Evolutionary conservation across 2,113 vertebrate genomes (phyloP).

Genomic region (Chamaetylas fuelleborni): DNA sequence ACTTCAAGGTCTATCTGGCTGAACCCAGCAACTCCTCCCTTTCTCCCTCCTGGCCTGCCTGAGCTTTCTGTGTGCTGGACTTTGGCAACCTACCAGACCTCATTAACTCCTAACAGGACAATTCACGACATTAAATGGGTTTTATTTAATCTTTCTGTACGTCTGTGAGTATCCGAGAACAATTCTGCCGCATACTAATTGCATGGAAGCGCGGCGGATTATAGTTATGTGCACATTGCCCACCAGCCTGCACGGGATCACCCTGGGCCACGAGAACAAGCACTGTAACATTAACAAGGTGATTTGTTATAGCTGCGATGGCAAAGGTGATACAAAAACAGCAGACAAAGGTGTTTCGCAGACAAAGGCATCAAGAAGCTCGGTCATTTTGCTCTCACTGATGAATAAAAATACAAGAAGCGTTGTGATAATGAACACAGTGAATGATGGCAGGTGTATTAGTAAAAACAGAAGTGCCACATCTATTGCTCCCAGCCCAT

Average conservation of each 20-base stretch:
- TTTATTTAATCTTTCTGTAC: conserved; percentile 46
- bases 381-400: conserved; percentile 11
- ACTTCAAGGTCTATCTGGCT: conserved; percentile 83
- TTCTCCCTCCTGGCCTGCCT: conserved; percentile 59
- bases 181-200: conserved; percentile 39
- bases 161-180: conserved; percentile 16
- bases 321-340: conserved; percentile 65
- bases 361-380: conserved; percentile 40
- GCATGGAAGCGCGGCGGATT: conserved; percentile 1
- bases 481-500: background rate
- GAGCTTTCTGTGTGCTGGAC: conserved; percentile 29
- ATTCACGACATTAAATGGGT: conserved; percentile 21
- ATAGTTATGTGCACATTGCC: background rate
- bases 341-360: conserved; percentile 54
- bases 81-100: conserved; percentile 54
- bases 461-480: conserved; percentile 15
- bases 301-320: conserved; percentile 57
- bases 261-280: conserved; percentile 55
- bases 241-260: conserved; percentile 27
- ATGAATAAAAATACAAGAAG: conserved; percentile 51
- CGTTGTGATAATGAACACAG: conserved; percentile 11
- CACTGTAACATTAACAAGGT: conserved; percentile 60
- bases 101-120: conserved; percentile 66
- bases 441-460: conserved; percentile 44
- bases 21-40: conserved; percentile 67